phyloP scores from a whole-genome alignment of 2,888 invertebrate genomes.

The Marasmarcha lunaedactyla region DNA sequence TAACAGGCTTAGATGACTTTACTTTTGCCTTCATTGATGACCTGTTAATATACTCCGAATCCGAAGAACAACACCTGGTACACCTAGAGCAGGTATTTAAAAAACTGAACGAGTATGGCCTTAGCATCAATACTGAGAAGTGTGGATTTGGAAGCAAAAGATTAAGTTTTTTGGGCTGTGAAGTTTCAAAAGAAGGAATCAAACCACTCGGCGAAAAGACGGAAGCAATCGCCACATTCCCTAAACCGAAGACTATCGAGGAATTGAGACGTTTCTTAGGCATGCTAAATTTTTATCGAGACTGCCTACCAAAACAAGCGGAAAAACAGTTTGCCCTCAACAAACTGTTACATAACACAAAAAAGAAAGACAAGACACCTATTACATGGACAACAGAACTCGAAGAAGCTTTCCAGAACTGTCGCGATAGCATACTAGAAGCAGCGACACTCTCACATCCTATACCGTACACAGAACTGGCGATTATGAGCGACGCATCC shows the following conservation, averaged over 20 bases:
- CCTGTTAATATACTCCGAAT: slow-evolving; percentile 5
- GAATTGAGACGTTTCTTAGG: slow-evolving; percentile 15
- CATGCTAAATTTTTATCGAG: slow-evolving; percentile 17
- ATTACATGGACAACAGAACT: slow-evolving; percentile 11
- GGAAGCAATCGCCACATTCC: slow-evolving; percentile 9
- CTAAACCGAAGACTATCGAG: slow-evolving; percentile 8
- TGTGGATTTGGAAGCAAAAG: slow-evolving; percentile 11
- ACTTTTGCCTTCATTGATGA: neutral
- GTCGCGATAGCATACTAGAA: slow-evolving; percentile 10
- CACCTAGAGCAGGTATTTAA: slow-evolving; percentile 9
- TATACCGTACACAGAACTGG: slow-evolving; percentile 3
- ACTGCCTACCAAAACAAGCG: slow-evolving; percentile 11
- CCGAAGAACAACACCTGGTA: slow-evolving; percentile 5
- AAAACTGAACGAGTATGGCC: slow-evolving; percentile 10
- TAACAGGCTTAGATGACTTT: slow-evolving; percentile 6
- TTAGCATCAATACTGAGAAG: slow-evolving; percentile 13
- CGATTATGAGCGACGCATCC: slow-evolving; percentile 16
- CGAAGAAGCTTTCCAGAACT: slow-evolving; percentile 12
- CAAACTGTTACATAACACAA: slow-evolving; percentile 13
- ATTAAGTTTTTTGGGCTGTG: slow-evolving; percentile 12
- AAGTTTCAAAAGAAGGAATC: slow-evolving; percentile 10
- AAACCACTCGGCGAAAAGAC: slow-evolving; percentile 7
- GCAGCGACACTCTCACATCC: slow-evolving; percentile 10
- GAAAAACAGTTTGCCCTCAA: slow-evolving; percentile 10
- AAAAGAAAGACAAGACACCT: slow-evolving; percentile 15